Percentiles rank a stretch among this genome's conserved stretches.
Evolutionary conservation across 2,113 vertebrate genomes (phyloP).

Genomic region (Rutilus rutilus): DNA sequence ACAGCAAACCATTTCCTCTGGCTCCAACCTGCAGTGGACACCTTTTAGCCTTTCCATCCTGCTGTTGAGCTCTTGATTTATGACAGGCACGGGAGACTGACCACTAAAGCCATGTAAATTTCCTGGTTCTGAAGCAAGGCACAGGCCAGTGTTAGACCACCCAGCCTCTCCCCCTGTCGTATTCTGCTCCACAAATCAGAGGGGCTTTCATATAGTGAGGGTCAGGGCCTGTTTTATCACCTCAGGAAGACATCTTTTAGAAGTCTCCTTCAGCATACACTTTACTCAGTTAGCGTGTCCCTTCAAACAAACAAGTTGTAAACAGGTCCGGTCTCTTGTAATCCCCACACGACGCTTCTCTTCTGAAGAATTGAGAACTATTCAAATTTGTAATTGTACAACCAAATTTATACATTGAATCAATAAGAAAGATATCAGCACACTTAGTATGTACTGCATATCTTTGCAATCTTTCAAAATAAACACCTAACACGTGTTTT

Average conservation of each 20-base stretch:
- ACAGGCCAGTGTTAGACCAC: constrained; percentile 72
- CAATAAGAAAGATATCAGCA: too few species aligned
- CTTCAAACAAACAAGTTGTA: constrained; percentile 34
- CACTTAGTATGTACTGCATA: too few species aligned
- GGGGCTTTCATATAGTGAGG: constrained; percentile 71
- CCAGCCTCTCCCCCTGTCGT: constrained; percentile 68
- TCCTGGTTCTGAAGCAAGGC: constrained; percentile 66
- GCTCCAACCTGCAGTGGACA: constrained; percentile 36
- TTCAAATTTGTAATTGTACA: constrained; percentile 23
- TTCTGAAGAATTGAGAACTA: neutral
- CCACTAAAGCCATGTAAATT: constrained; percentile 77
- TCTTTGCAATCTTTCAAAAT: too few species aligned
- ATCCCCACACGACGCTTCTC: constrained; percentile 1
- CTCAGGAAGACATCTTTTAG: constrained; percentile 67
- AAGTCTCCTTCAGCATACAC: constrained; percentile 63
- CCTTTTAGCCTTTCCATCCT: constrained; percentile 39
- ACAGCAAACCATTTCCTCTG: constrained; percentile 48
- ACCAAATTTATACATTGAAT: too few species aligned
- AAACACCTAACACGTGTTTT: too few species aligned
- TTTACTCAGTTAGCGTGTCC: constrained; percentile 41
- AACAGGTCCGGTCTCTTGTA: neutral
- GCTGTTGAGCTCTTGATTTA: constrained; percentile 70
- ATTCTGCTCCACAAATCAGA: constrained; percentile 68
- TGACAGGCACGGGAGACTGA: constrained; percentile 66
- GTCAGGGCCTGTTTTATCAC: constrained; percentile 75